These are phyloP conservation scores for Amphiduros pacificus DNA, from an alignment of 2,888 invertebrate genomes.

Conservation along the genomic window DNA sequence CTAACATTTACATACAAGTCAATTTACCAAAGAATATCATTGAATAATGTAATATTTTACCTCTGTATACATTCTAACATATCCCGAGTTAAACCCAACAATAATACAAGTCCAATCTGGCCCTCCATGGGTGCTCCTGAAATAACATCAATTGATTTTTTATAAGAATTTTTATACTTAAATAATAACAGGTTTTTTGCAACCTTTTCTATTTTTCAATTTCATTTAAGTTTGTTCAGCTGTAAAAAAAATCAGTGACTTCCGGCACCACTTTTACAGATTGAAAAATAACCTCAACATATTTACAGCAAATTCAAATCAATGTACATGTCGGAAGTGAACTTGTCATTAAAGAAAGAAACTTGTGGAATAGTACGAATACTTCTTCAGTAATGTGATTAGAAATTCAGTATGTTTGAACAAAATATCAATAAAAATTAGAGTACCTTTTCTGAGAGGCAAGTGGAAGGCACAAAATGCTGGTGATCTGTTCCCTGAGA, in stretches of 20 bases:
- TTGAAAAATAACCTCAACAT: background rate
- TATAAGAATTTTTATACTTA: background rate
- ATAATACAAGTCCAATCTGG: slow-evolving; percentile 93
- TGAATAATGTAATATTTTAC: slow-evolving; percentile 39
- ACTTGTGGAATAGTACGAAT: too few species aligned
- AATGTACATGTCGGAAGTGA: background rate
- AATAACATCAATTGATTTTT: slow-evolving; percentile 30
- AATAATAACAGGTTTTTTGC: background rate
- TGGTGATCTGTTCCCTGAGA: slow-evolving; percentile 62
- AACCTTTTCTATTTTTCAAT: background rate
- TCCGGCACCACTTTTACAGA: too few species aligned
- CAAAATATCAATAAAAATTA: background rate
- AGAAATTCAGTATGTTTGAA: background rate
- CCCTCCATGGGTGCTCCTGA: slow-evolving; percentile 65
- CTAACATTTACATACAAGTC: too few species aligned
- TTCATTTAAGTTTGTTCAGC: too few species aligned
- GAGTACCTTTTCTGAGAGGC: slow-evolving; percentile 58
- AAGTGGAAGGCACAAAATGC: slow-evolving; percentile 53
- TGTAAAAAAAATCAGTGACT: too few species aligned
- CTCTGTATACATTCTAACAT: slow-evolving; percentile 85
- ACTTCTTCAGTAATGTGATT: too few species aligned
- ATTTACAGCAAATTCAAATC: background rate
- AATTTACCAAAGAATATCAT: too few species aligned
- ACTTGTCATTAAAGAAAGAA: background rate
- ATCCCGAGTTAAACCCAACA: slow-evolving; percentile 83